Evolutionary conservation across 1,140 invertebrate genomes (phyloP).

Genomic region (Brachionus angularis): DNA sequence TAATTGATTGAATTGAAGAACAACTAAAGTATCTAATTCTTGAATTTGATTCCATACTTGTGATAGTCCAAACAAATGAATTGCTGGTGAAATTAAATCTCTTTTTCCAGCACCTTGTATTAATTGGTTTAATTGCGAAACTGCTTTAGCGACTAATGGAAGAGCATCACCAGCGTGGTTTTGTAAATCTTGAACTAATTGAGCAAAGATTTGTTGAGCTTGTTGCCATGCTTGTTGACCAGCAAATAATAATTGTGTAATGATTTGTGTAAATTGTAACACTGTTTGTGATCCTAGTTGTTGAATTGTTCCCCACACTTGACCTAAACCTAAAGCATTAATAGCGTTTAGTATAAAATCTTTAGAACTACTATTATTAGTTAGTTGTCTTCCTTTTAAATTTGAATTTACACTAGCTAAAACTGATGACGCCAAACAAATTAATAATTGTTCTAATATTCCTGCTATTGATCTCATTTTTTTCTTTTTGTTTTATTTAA

Average conservation of each 20-base stretch:
- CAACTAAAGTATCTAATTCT: too few relatives aligned
- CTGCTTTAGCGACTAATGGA: neutral
- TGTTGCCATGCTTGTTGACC: slow-evolving; percentile 25
- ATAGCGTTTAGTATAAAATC: slow-evolving; percentile 8
- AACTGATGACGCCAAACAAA: too few relatives aligned
- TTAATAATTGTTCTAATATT: too few relatives aligned
- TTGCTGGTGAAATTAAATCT: neutral
- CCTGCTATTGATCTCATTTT: slow-evolving; percentile 4
- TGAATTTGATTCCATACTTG: neutral
- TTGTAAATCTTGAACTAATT: slow-evolving; percentile 7
- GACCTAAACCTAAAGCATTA: slow-evolving; percentile 19
- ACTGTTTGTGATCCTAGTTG: neutral
- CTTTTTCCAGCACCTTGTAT: neutral
- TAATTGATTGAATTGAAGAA: neutral
- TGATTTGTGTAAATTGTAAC: slow-evolving; percentile 3
- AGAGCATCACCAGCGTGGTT: slow-evolving; percentile 28
- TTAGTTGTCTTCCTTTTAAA: neutral
- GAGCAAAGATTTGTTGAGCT: neutral
- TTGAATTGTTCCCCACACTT: neutral
- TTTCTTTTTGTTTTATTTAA: too few relatives aligned
- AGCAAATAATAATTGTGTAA: slow-evolving; percentile 23
- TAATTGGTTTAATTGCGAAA: slow-evolving; percentile 2
- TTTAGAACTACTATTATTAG: neutral
- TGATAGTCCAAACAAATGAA: neutral
- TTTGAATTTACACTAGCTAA: neutral